Base-by-base conservation (phyloP, 2,888 invertebrate species). In the Hemaris fuciformis region DNA sequence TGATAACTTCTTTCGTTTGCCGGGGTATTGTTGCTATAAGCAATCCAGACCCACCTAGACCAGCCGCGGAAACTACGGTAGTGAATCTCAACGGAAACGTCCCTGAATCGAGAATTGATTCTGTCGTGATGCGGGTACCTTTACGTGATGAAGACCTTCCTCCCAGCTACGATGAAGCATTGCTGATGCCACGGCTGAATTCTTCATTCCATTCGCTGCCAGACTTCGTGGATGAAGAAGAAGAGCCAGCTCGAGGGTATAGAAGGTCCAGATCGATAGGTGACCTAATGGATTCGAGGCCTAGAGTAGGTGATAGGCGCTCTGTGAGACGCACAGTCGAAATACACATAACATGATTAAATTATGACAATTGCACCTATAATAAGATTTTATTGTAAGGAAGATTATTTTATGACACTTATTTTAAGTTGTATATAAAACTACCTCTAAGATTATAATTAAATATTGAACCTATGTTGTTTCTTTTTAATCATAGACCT, bases 111-210 rank as follows among this genome's bases (percentile, higher is more conserved):
- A 77, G 85, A 57, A 75, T 71, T 4, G 90, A 91, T 22, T 74
- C 86, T 20, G 84, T 88, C 1, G 77, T 87, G 13, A 68, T 88
- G 71, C 75, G 92, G 59, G 78, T 90, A 42, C 89, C 90, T 10
- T 62, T 90, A 38, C 77, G 70, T 0, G 79, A 79, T 0, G 89
- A 89, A 56, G 92, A 92, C 66, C 75, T 85, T 1, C 95, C 96
- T 42, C 97, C 97, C 0, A 95, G 94, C 10, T 97, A 97, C 74
- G 95, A 95, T 63, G 97, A 96, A 79, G 97, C 97, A 0, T 84
- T 97, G 25, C 87, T 95, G 38, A 95, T 97, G 94, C 96, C 96
- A 7, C 93, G 95, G 63, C 76, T 96, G 58, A 94, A 94, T 67
- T 84, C 94, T 1, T 95, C 95, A 0, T 94, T 93, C 69, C 94